Evolutionary conservation across 2,888 invertebrate genomes (phyloP), one percentile per base, ranked within the genome.

Genomic region (Philaethria dido): DNA sequence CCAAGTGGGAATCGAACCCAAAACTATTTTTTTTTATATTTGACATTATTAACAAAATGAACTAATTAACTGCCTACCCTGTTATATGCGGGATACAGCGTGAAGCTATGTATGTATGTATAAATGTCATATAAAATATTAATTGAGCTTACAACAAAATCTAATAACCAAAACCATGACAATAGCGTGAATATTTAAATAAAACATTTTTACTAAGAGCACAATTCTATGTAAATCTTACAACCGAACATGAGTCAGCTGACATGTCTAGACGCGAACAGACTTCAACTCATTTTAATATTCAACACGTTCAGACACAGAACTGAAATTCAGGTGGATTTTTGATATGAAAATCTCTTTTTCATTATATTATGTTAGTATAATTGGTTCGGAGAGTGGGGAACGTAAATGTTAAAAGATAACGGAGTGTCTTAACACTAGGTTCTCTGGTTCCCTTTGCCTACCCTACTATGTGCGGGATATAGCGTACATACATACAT

Each of bases 251-350:
- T 57, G 70, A 74, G 71, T 79, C 80, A 78, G 79, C 78, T 80
- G 79, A 76, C 75, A 75, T 59, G 74, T 77, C 73, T 77, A 74
- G 74, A 75, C 73, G 65, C 50, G 57, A 59, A 22, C 60, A 33
- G 47, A 50, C 20, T 62, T 57, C 42, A 44, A 71, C 47, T 63
- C 47, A 63, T 63, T 63, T 59, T 44, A 50, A 59, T 67, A 67
- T 48, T 48, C 48, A 44, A 42, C 55, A 52, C 18, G 25, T 39
- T 62, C 42, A 44, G 42, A 50, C 8, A 36, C 33, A 25, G 57
- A 13, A 44, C 59, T 50, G 48, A 52, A 60, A 45, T 63, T 55
- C 44, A 54, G 60, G 60, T 60, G 20, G 22, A 16, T 45, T 60
- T 44, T 16, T 60, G 13, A 45, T 42, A 16, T 16, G 22, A 22